Evolutionary conservation across 2,113 vertebrate genomes (phyloP).

Genomic region (Piaya cayana): DNA sequence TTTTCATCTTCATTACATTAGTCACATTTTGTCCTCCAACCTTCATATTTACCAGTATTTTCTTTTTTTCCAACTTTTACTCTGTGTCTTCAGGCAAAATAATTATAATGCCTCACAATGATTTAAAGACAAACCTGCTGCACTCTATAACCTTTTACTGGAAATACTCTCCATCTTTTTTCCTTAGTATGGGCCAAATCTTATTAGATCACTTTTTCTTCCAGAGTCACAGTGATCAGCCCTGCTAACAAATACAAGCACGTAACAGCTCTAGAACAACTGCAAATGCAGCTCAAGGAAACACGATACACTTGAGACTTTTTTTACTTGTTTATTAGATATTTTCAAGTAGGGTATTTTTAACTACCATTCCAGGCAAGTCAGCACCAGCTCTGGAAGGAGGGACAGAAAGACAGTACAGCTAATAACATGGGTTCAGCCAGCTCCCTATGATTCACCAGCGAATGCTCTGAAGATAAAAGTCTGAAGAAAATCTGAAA

Average conservation of each 20-base stretch:
- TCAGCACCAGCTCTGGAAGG: neutral
- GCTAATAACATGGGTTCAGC: neutral
- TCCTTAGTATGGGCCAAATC: neutral
- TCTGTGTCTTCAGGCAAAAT: constrained; percentile 18
- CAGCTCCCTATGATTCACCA: neutral
- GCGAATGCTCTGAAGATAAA: neutral
- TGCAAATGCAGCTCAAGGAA: neutral
- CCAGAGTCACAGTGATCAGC: neutral
- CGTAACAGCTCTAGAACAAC: neutral
- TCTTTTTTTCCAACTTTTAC: neutral
- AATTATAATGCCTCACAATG: neutral
- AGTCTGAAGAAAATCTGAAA: neutral
- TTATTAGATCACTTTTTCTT: neutral
- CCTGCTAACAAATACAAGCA: neutral
- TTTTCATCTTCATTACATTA: neutral
- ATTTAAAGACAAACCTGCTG: neutral
- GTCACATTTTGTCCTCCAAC: neutral
- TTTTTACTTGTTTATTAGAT: neutral
- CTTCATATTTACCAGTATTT: neutral
- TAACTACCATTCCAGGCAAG: neutral
- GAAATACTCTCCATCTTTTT: constrained; percentile 13
- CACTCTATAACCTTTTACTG: neutral
- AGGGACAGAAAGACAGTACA: neutral
- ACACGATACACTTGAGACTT: neutral
- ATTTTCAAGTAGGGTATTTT: neutral